Base-by-base conservation (phyloP, 2,888 invertebrate genomes). In the Lymantria dispar region DNA sequence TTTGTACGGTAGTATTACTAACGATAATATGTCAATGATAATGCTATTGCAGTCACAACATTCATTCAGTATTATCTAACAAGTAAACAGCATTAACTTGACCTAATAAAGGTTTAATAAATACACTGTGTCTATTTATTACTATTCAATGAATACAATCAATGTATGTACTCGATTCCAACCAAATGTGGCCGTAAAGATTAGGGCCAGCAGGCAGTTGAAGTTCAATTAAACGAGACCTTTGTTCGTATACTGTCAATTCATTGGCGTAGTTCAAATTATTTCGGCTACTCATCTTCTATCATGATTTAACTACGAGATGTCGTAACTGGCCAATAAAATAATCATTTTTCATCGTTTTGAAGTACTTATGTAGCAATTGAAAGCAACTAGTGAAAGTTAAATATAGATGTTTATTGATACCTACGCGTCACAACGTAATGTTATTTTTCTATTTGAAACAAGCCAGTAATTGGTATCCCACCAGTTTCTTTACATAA, bases 301-400 rank as follows among this genome's bases (percentile, higher is more conserved):
- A 75, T 75, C 53, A 70, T 51, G 48, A 61, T 68, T 64, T 54
- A 61, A 62, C 57, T 51, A 56, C 55, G 54, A 57, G 58, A 64
- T 76, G 74, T 69, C 54, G 74, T 68, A 76, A 77, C 66, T 52
- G 49, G 52, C 60, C 63, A 78, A 76, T 79, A 74, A 75, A 78
- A 78, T 67, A 64, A 61, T 60, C 54, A 72, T 72, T 74, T 71
- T 67, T 75, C 70, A 75, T 72, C 48, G 50, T 58, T 65, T 43
- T 41, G 50, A 30, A 56, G 52, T 43, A 52, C 38, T 48, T 62
- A 58, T 67, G 57, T 41, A 49, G 61, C 56, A 68, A 70, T 64
- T 65, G 46, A 39, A 60, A 48, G 56, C 47, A 58, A 56, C 56
- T 49, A 67, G 74, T 67, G 68, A 75, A 75, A 69, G 74, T 68